A percentile compares a stretch with the other conserved stretches of the same genome.
These are phyloP conservation scores for Spisula solida DNA, from an alignment of 2,888 invertebrate genomes.

Conservation along the genomic window DNA sequence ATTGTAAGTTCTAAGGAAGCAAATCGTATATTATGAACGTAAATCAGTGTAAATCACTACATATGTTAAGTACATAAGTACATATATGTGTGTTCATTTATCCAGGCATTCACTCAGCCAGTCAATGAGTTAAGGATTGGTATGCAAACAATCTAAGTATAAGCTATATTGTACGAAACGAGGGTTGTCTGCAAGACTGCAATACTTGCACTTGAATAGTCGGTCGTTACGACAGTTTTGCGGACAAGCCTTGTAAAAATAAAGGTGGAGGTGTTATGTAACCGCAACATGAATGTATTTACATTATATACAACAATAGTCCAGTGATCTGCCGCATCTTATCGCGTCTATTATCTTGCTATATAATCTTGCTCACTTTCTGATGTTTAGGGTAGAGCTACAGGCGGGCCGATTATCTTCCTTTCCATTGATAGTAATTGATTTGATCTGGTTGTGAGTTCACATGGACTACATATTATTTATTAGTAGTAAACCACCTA, in stretches of 20 bases:
- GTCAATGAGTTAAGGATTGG: not conserved
- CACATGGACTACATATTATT: not conserved
- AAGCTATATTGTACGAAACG: not conserved
- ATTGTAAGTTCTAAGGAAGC: not conserved
- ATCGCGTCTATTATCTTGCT: not conserved
- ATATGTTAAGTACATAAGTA: not conserved
- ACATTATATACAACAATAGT: not conserved
- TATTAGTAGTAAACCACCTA: too few relatives aligned
- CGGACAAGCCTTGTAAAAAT: too few relatives aligned
- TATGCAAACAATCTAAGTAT: not conserved
- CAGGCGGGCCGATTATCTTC: not conserved
- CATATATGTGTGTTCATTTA: not conserved
- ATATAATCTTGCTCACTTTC: not conserved
- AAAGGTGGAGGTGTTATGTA: not conserved
- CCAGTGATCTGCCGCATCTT: not conserved
- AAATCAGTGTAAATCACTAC: constrained; percentile 16
- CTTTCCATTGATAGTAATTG: too few relatives aligned
- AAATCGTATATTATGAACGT: not conserved
- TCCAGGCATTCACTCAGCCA: not conserved
- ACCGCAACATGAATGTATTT: not conserved
- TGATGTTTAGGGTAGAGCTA: not conserved
- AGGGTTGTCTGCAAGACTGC: not conserved
- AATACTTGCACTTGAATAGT: too few relatives aligned
- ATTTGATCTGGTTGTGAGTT: not conserved
- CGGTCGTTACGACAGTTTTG: too few relatives aligned